Conservation (phyloP, 2,888 invertebrate species). For the Leptodirus hochenwartii region DNA sequence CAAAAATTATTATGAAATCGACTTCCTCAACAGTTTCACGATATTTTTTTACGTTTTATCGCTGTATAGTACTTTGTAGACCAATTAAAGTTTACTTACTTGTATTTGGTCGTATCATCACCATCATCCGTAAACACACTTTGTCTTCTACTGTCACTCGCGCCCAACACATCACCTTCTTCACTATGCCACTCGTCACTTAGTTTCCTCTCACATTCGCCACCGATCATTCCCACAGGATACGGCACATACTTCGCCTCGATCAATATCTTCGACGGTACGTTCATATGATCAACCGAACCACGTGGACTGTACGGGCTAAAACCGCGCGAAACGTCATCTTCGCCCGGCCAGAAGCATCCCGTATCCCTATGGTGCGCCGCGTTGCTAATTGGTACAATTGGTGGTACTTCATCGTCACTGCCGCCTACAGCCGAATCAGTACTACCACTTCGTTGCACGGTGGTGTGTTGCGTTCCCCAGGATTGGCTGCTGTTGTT, state of each 20-base stretch:
- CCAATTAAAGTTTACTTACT: no score
- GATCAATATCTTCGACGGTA: conserved; percentile 31
- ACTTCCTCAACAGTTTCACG: no score
- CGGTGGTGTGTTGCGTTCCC: conserved; percentile 14
- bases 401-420: conserved; percentile 26
- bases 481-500: conserved; percentile 15
- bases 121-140: conserved; percentile 31
- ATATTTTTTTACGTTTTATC: no score
- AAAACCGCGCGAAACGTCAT: conserved; percentile 6
- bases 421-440: conserved; percentile 33
- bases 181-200: conserved; percentile 13
- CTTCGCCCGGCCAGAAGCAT: not conserved
- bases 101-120: conserved; percentile 27
- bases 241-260: conserved; percentile 36
- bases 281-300: conserved; percentile 24
- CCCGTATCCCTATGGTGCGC: no score
- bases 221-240: no score
- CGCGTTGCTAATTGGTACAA: conserved; percentile 2
- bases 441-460: conserved; percentile 30
- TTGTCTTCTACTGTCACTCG: conserved; percentile 29
- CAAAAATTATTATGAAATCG: no score
- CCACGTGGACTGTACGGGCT: conserved; percentile 23
- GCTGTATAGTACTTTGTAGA: no score
- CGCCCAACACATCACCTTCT: no score
- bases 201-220: conserved; percentile 13